Conservation (phyloP, 2,113 vertebrate species). For the Fregetta grallaria region DNA sequence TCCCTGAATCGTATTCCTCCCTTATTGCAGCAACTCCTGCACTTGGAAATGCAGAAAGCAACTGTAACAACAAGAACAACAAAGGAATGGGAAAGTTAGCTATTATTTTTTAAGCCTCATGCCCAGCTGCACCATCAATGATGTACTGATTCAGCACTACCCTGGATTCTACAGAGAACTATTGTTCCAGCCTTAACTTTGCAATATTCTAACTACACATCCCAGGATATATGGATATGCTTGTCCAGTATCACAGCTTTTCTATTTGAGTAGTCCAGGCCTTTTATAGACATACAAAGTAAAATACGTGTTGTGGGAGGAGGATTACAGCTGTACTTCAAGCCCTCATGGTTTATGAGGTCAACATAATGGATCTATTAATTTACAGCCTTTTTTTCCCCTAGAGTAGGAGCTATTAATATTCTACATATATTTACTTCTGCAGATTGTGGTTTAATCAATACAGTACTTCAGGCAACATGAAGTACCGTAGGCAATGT, state of each 20-base stretch:
- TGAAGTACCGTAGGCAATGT: constrained; percentile 31
- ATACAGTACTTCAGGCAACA: constrained; percentile 58
- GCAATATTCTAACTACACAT: neutral
- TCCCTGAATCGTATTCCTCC: neutral
- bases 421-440: constrained; percentile 71
- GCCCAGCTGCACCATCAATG: neutral
- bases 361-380: constrained; percentile 57
- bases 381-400: constrained; percentile 57
- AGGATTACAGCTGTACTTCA: constrained; percentile 55
- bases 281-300: constrained; percentile 48
- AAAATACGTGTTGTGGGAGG: constrained; percentile 38
- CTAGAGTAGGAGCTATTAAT: constrained; percentile 43
- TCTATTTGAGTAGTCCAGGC: neutral
- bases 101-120: neutral
- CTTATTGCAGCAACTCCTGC: neutral
- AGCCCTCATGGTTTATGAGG: constrained; percentile 35
- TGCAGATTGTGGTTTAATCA: constrained; percentile 68
- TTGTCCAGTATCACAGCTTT: neutral
- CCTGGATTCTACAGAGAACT: neutral
- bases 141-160: neutral
- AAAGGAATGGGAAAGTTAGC: neutral
- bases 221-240: neutral
- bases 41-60: neutral
- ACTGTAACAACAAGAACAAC: neutral
- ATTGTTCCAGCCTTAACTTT: neutral